Evolutionary conservation across 2,113 vertebrate genomes (phyloP).

Genomic region (Crotalus tigris): DNA sequence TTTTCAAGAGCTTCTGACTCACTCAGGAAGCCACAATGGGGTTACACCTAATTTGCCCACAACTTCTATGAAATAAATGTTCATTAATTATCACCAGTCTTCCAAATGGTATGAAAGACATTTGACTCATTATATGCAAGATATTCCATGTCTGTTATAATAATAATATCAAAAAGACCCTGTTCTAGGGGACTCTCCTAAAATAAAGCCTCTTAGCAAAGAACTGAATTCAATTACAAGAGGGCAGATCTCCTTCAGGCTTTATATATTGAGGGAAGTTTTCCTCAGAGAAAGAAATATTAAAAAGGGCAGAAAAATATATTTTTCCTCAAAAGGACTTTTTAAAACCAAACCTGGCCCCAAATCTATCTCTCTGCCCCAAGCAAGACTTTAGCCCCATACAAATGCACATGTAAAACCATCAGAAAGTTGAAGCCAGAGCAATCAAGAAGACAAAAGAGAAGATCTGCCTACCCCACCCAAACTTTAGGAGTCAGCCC

Average conservation of each 20-base stretch:
- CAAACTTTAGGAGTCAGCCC: too few species aligned
- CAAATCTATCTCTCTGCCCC: too few species aligned
- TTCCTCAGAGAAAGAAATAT: too few species aligned
- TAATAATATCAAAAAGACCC: neutral
- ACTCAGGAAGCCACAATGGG: constrained; percentile 16
- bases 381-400: too few species aligned
- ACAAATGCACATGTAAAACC: too few species aligned
- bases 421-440: too few species aligned
- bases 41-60: neutral
- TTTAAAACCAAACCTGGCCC: too few species aligned
- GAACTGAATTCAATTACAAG: neutral
- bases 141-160: neutral
- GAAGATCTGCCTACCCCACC: too few species aligned
- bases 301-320: too few species aligned
- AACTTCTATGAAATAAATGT: neutral
- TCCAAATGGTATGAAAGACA: neutral
- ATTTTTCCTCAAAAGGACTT: too few species aligned
- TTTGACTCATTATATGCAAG: neutral
- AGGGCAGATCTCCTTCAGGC: neutral
- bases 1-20: constrained; percentile 42
- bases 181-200: neutral
- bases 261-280: neutral
- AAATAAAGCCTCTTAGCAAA: neutral
- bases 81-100: neutral
- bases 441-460: too few species aligned